Evolutionary conservation across 2,888 invertebrate species (phyloP).

Genomic region (Hirtodrosophila trivittata): DNA sequence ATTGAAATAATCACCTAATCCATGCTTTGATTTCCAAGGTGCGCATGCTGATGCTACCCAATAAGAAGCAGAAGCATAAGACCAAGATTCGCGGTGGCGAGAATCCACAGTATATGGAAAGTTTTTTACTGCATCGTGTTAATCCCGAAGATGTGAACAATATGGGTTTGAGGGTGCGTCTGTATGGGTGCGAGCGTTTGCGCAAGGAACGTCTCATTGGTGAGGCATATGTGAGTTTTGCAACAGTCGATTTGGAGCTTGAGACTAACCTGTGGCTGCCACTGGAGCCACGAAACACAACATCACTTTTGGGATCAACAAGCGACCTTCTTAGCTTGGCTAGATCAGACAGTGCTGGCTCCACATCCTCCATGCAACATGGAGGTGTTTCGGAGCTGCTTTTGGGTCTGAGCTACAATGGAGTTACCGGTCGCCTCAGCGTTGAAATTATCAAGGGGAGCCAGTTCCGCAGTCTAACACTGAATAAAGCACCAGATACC

Average conservation of each 20-base stretch:
- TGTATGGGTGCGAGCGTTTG: conserved; percentile 97
- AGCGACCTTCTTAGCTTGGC: conserved; percentile 91
- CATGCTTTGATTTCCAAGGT: conserved; percentile 85
- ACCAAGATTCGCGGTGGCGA: conserved; percentile 96
- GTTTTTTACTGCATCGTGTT: conserved; percentile 94
- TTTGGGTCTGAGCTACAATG: conserved; percentile 95
- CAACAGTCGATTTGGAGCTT: conserved; percentile 93
- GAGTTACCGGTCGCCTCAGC: conserved; percentile 95
- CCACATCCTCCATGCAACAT: conserved; percentile 94
- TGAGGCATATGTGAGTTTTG: conserved; percentile 95
- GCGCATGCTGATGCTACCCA: conserved; percentile 93
- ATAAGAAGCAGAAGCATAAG: conserved; percentile 97
- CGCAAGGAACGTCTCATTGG: conserved; percentile 95
- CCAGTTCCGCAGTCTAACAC: conserved; percentile 89
- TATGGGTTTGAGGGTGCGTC: conserved; percentile 94
- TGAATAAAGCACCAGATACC: conserved; percentile 94
- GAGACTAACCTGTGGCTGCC: conserved; percentile 96
- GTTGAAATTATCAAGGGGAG: conserved; percentile 91
- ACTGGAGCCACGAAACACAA: conserved; percentile 89
- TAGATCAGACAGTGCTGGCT: conserved; percentile 96
- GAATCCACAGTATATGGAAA: conserved; percentile 95
- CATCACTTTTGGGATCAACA: conserved; percentile 85
- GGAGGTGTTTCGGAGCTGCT: conserved; percentile 96
- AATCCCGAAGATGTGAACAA: conserved; percentile 97
- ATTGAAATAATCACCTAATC: neutral